phyloP scores from a whole-genome alignment of 1,140 invertebrate genomes.

The Leptinotarsa defecta region DNA sequence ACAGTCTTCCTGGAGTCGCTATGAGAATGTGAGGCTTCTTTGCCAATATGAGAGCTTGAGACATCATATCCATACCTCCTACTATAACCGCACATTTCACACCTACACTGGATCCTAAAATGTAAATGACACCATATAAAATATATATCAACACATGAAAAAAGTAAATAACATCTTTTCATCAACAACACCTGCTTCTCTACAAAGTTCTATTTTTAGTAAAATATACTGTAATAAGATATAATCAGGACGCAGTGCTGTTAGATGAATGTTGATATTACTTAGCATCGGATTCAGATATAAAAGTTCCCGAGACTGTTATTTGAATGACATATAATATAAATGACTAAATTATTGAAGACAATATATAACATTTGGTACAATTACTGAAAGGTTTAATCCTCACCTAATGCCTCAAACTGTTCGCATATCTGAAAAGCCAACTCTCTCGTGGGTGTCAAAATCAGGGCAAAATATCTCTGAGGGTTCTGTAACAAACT shows the following conservation, averaged over 20 bases:
- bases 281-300: too few species aligned
- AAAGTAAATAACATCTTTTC: not conserved
- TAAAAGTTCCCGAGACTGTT: too few species aligned
- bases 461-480: slow-evolving; percentile 88
- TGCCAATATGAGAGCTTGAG: slow-evolving; percentile 85
- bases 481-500: slow-evolving; percentile 88
- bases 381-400: too few species aligned
- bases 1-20: slow-evolving; percentile 86
- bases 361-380: too few species aligned
- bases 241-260: too few species aligned
- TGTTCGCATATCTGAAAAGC: slow-evolving; percentile 96
- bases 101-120: slow-evolving; percentile 75
- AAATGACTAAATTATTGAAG: too few species aligned
- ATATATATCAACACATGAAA: not conserved
- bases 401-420: slow-evolving; percentile 86
- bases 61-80: slow-evolving; percentile 97
- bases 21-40: slow-evolving; percentile 97
- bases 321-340: too few species aligned
- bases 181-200: not conserved
- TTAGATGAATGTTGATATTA: too few species aligned
- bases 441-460: slow-evolving; percentile 96
- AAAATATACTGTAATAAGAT: too few species aligned
- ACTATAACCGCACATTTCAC: slow-evolving; percentile 95
- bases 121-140: not conserved
- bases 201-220: too few species aligned